Evolutionary conservation across 2,888 invertebrate genomes (phyloP).

Genomic region (Lasioglossum leucozonium): DNA sequence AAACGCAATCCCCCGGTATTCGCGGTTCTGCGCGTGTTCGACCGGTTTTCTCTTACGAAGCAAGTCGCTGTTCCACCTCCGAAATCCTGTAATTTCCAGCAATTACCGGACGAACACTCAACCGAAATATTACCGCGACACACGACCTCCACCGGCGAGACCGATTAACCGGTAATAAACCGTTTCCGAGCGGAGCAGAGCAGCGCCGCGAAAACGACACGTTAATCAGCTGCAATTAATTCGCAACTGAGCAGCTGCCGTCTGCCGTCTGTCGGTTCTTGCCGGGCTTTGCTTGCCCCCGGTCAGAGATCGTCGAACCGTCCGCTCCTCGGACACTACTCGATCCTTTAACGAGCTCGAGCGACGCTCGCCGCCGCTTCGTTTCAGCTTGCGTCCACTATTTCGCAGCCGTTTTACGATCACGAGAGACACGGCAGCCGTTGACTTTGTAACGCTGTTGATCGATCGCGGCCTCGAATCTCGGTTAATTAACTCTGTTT

Average conservation of each 20-base stretch:
- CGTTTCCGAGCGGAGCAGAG: not conserved
- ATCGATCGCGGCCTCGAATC: constrained; percentile 15
- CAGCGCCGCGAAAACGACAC: constrained; percentile 1
- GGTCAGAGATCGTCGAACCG: not conserved
- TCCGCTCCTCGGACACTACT: not conserved
- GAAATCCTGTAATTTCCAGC: constrained; percentile 34
- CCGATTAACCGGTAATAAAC: constrained; percentile 35
- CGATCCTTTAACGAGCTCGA: not conserved
- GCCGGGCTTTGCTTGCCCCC: not conserved
- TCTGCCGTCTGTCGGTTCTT: not conserved
- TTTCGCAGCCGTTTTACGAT: not conserved
- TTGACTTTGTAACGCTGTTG: not conserved
- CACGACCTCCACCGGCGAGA: not conserved
- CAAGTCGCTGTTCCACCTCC: not conserved
- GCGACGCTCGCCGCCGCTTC: not conserved
- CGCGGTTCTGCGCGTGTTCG: constrained; percentile 38
- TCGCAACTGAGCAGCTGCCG: constrained; percentile 5
- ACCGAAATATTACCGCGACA: constrained; percentile 33
- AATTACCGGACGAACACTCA: constrained; percentile 34
- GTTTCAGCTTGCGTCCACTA: not conserved
- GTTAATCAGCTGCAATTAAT: constrained; percentile 34
- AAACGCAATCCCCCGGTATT: constrained; percentile 44
- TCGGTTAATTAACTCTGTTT: constrained; percentile 41
- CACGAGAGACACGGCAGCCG: not conserved
- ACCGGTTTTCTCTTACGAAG: constrained; percentile 1